phyloP scores from a whole-genome alignment of 1,140 invertebrate genomes.

The Neocloeon triangulifer region DNA sequence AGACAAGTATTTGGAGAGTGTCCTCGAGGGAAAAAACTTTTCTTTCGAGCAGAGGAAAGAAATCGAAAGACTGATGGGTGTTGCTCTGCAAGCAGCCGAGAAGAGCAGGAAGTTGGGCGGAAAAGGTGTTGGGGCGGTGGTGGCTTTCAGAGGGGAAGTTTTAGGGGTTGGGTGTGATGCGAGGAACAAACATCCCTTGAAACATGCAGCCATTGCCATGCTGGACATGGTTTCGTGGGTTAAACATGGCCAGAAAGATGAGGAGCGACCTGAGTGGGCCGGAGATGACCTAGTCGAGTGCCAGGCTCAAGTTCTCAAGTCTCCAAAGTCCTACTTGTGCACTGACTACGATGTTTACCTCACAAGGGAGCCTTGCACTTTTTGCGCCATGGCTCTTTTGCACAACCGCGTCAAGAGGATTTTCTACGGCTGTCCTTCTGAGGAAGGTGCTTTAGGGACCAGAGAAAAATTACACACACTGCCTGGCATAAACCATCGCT shows the following conservation, averaged over 20 bases:
- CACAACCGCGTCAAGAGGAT: constrained; percentile 64
- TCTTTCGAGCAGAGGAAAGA: constrained; percentile 22
- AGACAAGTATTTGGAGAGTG: constrained; percentile 41
- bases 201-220: constrained; percentile 67
- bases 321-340: constrained; percentile 43
- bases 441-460: constrained; percentile 44
- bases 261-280: constrained; percentile 3
- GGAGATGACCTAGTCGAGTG: neutral
- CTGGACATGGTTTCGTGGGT: constrained; percentile 67
- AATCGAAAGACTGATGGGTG: constrained; percentile 35
- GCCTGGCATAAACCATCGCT: constrained; percentile 72
- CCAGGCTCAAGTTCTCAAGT: neutral
- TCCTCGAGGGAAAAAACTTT: constrained; percentile 39
- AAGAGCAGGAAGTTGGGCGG: constrained; percentile 11
- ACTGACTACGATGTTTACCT: constrained; percentile 74
- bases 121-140: constrained; percentile 26
- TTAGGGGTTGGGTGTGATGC: constrained; percentile 39
- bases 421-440: constrained; percentile 39
- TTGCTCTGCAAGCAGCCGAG: constrained; percentile 28
- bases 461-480: constrained; percentile 51
- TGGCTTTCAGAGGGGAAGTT: constrained; percentile 29
- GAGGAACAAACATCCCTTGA: constrained; percentile 38
- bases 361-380: constrained; percentile 67
- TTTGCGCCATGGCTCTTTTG: constrained; percentile 85
- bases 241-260: constrained; percentile 37